Conservation (phyloP, 2,113 vertebrate species). For the Semnornis frantzii region DNA sequence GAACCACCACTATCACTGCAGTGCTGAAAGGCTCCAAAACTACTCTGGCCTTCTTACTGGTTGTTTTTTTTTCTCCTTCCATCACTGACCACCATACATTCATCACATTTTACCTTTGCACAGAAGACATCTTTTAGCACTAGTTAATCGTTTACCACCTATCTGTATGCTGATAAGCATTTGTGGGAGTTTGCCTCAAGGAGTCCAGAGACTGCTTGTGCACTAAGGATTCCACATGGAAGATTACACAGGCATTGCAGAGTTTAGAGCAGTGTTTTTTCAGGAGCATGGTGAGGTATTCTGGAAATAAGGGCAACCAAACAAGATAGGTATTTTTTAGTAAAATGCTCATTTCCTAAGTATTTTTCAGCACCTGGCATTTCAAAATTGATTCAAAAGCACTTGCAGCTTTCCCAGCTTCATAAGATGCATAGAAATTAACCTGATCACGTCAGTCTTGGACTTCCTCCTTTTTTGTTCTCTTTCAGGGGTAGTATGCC, state of each 20-base stretch:
- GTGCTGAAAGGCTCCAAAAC: not conserved
- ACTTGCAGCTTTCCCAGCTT: not conserved
- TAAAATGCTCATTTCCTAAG: not conserved
- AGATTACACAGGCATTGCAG: not conserved
- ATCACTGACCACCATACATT: rapidly evolving
- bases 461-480: constrained; percentile 85
- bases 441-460: constrained; percentile 92
- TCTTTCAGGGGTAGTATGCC: constrained; percentile 85
- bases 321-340: not conserved
- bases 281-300: not conserved
- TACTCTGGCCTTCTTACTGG: not conserved
- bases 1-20: not conserved
- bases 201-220: not conserved
- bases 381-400: not conserved
- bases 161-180: not conserved
- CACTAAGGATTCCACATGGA: not conserved
- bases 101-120: not conserved
- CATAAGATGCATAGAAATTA: not conserved
- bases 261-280: not conserved
- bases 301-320: not conserved
- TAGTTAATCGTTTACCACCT: not conserved
- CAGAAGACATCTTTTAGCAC: not conserved
- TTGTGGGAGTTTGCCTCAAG: not conserved
- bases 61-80: not conserved
- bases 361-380: not conserved